A percentile compares a stretch with the other conserved stretches of the same genome.
These are phyloP conservation scores for Pycnonotus jocosus DNA, from an alignment of 2,113 vertebrate genomes.

Conservation along the genomic window DNA sequence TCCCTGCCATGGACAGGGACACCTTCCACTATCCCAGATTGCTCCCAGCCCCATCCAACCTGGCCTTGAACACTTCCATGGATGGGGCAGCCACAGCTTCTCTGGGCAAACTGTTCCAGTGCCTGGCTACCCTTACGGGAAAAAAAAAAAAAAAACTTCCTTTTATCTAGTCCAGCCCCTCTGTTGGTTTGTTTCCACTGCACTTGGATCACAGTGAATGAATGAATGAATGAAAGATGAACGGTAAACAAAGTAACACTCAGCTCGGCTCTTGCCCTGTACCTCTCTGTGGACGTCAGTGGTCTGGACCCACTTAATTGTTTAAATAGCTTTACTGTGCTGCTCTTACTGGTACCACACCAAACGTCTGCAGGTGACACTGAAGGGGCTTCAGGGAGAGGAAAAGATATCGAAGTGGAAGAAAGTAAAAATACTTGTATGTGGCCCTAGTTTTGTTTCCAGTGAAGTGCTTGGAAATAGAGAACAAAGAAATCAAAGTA, in stretches of 20 bases:
- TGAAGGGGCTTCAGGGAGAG: neutral
- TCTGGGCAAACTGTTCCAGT: neutral
- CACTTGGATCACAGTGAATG: neutral
- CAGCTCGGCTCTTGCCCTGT: rapidly evolving
- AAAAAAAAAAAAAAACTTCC: neutral
- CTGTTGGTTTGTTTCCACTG: too few relatives aligned
- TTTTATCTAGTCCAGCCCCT: too few relatives aligned
- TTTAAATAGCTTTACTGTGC: rapidly evolving
- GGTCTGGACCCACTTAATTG: neutral
- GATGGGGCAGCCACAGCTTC: neutral
- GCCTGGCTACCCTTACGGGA: neutral
- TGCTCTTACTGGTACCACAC: neutral
- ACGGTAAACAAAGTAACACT: rapidly evolving
- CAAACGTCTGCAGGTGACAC: neutral
- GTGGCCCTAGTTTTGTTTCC: neutral
- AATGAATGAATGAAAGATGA: neutral
- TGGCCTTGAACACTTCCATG: too few relatives aligned
- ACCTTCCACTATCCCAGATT: rapidly evolving
- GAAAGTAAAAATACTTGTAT: neutral
- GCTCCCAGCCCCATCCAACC: neutral
- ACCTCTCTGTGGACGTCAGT: neutral
- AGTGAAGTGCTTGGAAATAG: neutral
- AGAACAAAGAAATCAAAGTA: neutral
- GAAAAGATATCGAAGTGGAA: rapidly evolving
- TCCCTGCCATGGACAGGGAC: neutral